These are phyloP conservation scores for Porites australiensis DNA, from an alignment of 64 coral and sea anemone genomes.

Conservation along the genomic window DNA sequence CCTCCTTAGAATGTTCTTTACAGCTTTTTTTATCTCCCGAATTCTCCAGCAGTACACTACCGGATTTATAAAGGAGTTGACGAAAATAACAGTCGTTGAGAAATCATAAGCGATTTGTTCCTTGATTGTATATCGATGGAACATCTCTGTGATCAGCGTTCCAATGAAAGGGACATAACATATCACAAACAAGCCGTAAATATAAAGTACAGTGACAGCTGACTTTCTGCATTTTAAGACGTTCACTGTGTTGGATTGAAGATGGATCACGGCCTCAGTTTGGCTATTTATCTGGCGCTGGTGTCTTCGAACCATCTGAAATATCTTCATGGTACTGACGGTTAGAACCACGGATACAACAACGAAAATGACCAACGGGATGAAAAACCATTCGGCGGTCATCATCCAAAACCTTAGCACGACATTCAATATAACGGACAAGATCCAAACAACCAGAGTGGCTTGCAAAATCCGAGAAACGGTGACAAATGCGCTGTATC, in stretches of 20 bases:
- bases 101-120: too few relatives aligned
- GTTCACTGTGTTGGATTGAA: not conserved
- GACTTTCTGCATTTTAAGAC: not conserved
- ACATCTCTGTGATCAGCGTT: not conserved
- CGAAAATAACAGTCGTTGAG: too few relatives aligned
- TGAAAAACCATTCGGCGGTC: not conserved
- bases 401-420: not conserved
- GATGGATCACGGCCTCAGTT: not conserved
- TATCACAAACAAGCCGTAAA: not conserved
- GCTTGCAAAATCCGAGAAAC: conserved; percentile 12
- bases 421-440: conserved; percentile 6
- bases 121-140: too few relatives aligned
- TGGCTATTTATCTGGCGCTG: not conserved
- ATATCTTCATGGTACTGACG: conserved; percentile 48
- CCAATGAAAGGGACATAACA: not conserved
- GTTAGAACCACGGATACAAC: conserved; percentile 9
- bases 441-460: conserved; percentile 29
- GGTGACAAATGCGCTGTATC: conserved; percentile 37
- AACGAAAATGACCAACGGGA: not conserved
- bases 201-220: not conserved
- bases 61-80: too few relatives aligned
- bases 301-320: not conserved
- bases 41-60: too few relatives aligned
- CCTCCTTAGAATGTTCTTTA: too few relatives aligned
- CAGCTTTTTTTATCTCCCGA: too few relatives aligned